These are phyloP conservation scores for Callithrix jacchus DNA, from an alignment of 2,113 vertebrate species.

Conservation along the genomic window DNA sequence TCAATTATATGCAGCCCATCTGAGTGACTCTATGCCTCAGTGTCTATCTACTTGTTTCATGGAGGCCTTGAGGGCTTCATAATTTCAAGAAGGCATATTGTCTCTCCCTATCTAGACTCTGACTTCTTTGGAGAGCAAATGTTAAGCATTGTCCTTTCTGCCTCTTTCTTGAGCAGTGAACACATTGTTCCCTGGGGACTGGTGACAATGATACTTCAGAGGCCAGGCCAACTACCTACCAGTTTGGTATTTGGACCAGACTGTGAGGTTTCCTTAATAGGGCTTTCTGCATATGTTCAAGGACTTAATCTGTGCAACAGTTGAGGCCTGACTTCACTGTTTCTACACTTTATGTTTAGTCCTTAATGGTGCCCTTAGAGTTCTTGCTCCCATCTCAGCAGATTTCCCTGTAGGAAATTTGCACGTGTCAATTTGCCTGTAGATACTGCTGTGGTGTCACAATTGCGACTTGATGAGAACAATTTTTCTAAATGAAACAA, in stretches of 20 bases:
- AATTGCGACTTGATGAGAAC: slow-evolving; percentile 55
- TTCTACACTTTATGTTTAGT: not conserved
- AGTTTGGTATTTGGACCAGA: not conserved
- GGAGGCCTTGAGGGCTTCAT: not conserved
- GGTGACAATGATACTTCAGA: not conserved
- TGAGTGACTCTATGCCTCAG: not conserved
- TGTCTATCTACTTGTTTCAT: not conserved
- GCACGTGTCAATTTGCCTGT: not conserved
- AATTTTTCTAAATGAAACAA: slow-evolving; percentile 59
- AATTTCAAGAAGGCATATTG: not conserved
- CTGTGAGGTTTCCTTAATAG: not conserved
- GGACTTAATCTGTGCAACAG: not conserved
- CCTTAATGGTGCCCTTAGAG: not conserved
- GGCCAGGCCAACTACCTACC: not conserved
- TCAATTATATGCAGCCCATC: not conserved
- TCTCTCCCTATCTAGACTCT: not conserved
- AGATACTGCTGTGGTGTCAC: not conserved
- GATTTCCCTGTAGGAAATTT: not conserved
- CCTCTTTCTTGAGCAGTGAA: not conserved
- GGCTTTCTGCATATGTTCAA: not conserved
- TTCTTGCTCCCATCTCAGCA: not conserved
- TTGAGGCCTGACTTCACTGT: not conserved
- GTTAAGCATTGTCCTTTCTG: accelerated
- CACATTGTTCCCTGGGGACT: not conserved
- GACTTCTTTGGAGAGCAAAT: not conserved